These are phyloP conservation scores for Portevinia maculata DNA, from an alignment of 2,888 invertebrate species.

Conservation along the genomic window DNA sequence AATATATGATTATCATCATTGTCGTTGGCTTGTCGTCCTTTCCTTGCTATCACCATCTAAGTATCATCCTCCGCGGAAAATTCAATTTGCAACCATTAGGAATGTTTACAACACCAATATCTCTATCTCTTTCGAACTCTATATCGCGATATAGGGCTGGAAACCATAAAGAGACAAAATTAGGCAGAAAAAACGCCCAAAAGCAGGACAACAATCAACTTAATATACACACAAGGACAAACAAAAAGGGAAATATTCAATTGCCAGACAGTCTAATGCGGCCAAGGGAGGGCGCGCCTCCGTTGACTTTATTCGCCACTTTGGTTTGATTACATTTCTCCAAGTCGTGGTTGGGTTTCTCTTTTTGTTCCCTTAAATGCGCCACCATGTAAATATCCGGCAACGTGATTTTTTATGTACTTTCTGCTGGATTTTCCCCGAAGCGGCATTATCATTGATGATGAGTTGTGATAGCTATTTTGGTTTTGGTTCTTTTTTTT, in stretches of 20 bases:
- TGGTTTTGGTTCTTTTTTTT: slow-evolving; percentile 13
- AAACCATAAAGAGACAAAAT: slow-evolving; percentile 45
- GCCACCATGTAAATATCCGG: slow-evolving; percentile 37
- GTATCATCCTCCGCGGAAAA: slow-evolving; percentile 69
- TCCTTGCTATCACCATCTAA: slow-evolving; percentile 48
- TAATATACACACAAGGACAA: slow-evolving; percentile 41
- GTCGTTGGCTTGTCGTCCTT: slow-evolving; percentile 33
- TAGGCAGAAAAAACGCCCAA: slow-evolving; percentile 62
- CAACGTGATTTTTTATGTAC: slow-evolving; percentile 1
- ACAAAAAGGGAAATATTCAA: slow-evolving; percentile 36
- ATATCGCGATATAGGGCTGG: too few relatives aligned
- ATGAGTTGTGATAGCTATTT: slow-evolving; percentile 60
- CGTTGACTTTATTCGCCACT: slow-evolving; percentile 57
- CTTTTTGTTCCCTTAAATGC: slow-evolving; percentile 24
- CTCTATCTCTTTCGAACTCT: slow-evolving; percentile 31
- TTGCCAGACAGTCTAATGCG: slow-evolving; percentile 31
- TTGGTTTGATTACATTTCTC: slow-evolving; percentile 61
- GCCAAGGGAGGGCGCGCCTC: slow-evolving; percentile 17
- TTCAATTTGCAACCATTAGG: slow-evolving; percentile 73
- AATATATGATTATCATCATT: slow-evolving; percentile 42
- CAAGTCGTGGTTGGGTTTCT: slow-evolving; percentile 26
- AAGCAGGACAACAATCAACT: slow-evolving; percentile 71
- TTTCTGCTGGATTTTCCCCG: slow-evolving; percentile 12
- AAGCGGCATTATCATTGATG: slow-evolving; percentile 46
- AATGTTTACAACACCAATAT: slow-evolving; percentile 74